Conservation (phyloP, 2,113 vertebrate genomes). For the Crotophaga sulcirostris region DNA sequence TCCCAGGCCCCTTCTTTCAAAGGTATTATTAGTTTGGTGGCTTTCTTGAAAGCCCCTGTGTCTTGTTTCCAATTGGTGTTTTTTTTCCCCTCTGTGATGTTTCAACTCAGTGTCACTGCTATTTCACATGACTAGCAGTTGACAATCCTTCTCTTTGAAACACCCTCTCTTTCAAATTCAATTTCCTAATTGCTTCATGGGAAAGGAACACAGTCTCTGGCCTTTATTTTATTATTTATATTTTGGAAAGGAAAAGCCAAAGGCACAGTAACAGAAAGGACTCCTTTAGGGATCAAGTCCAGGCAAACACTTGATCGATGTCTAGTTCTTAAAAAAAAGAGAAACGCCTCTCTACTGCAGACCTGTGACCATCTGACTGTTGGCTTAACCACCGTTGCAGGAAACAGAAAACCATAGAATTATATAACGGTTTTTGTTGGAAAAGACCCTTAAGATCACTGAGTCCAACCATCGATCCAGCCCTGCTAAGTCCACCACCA, state of each 20-base stretch:
- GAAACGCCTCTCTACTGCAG: background rate
- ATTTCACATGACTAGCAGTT: background rate
- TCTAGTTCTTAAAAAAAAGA: background rate
- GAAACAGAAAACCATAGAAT: background rate
- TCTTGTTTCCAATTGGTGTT: background rate
- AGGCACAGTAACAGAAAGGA: background rate
- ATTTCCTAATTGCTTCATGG: background rate
- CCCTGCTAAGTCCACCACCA: too few species aligned
- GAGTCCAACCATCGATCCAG: too few species aligned
- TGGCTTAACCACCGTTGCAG: background rate
- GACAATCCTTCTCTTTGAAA: background rate
- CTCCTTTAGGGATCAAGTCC: background rate
- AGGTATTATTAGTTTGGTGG: background rate
- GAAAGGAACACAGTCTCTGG: background rate
- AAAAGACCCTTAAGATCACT: too few species aligned
- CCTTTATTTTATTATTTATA: background rate
- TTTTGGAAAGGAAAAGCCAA: background rate
- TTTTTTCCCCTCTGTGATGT: background rate
- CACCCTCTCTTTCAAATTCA: background rate
- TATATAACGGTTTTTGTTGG: too few species aligned
- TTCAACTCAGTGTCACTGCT: background rate
- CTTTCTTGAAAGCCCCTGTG: background rate
- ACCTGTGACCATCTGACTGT: background rate
- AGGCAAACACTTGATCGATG: background rate
- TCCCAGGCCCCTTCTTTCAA: background rate